A percentile compares a stretch with the other conserved stretches of the same genome.
Conservation (phyloP, 1,140 invertebrate species). For the Musca vetustissima region DNA sequence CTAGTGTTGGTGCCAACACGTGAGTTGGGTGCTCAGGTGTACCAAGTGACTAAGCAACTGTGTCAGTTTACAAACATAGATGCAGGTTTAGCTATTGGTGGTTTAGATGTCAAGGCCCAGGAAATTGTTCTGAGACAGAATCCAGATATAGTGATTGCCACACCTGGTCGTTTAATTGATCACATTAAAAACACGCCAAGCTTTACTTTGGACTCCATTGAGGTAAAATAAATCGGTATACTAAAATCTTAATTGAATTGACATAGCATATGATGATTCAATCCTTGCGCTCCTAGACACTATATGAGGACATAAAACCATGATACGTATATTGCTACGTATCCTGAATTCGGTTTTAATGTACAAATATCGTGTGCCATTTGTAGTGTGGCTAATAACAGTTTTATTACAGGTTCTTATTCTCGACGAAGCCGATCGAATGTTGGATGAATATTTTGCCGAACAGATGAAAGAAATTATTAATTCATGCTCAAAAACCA, state of each 20-base stretch:
- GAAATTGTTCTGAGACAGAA: slow-evolving; percentile 84
- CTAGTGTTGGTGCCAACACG: slow-evolving; percentile 94
- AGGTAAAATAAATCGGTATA: slow-evolving; percentile 63
- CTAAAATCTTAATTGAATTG: neutral
- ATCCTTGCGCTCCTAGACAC: slow-evolving; percentile 54
- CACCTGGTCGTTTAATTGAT: slow-evolving; percentile 96
- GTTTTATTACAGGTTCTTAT: slow-evolving; percentile 39
- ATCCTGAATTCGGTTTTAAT: too few species aligned
- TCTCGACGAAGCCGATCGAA: slow-evolving; percentile 63
- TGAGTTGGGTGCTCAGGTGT: slow-evolving; percentile 91
- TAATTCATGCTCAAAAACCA: slow-evolving; percentile 82
- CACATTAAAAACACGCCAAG: slow-evolving; percentile 94
- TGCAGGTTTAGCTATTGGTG: slow-evolving; percentile 84
- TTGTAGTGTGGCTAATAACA: too few species aligned
- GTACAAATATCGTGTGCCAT: neutral
- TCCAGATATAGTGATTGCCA: slow-evolving; percentile 97
- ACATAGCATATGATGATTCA: slow-evolving; percentile 36
- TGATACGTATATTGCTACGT: neutral
- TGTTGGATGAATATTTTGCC: slow-evolving; percentile 98
- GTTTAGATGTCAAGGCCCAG: slow-evolving; percentile 91
- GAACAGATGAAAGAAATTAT: slow-evolving; percentile 98
- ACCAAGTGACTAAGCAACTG: slow-evolving; percentile 89
- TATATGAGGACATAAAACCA: too few species aligned
- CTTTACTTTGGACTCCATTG: slow-evolving; percentile 87
- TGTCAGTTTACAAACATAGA: slow-evolving; percentile 84